Conservation (phyloP, 1,140 invertebrate genomes). For the roundworm (Caenorhabditis elegans) region WBcel235 BX284606.5:2549501-2550000, state of each 20-base stretch:
- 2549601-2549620: background rate
- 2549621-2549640: background rate
- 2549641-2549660: background rate
- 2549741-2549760: no score
- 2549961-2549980: no score
- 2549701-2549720: no score
- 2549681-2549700: no score
- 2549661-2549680: background rate
- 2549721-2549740: no score
- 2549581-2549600: conserved; percentile 46
- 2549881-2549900: background rate
- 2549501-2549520: background rate
- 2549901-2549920: background rate
- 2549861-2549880: background rate
- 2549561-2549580: conserved; percentile 65
- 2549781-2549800: no score
- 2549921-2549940: background rate
- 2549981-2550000: no score
- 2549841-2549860: background rate
- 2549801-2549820: no score
- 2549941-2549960: no score
- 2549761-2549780: no score
- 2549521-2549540: conserved; percentile 61
- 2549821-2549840: no score
- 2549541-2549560: conserved; percentile 66